Conservation (phyloP, 2,888 invertebrate genomes). For the Adelphocoris suturalis region DNA sequence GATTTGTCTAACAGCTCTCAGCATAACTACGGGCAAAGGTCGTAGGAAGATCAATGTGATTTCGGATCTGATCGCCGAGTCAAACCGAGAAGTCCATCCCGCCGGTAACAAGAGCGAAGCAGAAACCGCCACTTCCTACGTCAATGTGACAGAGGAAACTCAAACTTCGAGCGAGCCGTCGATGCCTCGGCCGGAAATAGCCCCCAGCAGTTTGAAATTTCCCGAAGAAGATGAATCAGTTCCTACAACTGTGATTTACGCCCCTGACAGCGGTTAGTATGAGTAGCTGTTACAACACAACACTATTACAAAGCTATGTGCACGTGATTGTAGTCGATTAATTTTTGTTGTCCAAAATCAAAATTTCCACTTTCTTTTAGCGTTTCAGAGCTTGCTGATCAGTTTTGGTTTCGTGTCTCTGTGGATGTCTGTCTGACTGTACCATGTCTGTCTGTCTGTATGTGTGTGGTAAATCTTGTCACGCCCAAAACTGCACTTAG, state of each 20-base stretch:
- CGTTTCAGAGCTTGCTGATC: too few relatives aligned
- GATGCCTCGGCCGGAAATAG: slow-evolving; percentile 45
- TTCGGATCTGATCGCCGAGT: neutral
- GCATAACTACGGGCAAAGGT: slow-evolving; percentile 62
- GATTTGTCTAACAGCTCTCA: slow-evolving; percentile 49
- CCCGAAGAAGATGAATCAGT: slow-evolving; percentile 10
- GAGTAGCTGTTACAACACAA: too few relatives aligned
- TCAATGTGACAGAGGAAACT: slow-evolving; percentile 44
- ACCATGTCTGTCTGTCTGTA: too few relatives aligned
- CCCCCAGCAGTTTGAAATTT: slow-evolving; percentile 13
- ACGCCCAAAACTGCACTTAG: too few relatives aligned
- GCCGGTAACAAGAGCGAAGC: neutral
- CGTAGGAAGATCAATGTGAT: slow-evolving; percentile 4
- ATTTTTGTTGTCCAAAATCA: too few relatives aligned
- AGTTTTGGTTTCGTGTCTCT: too few relatives aligned
- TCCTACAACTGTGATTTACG: slow-evolving; percentile 22
- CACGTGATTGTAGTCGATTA: too few relatives aligned
- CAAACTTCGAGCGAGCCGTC: slow-evolving; percentile 21
- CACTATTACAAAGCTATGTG: too few relatives aligned
- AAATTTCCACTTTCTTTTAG: too few relatives aligned
- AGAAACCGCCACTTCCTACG: neutral
- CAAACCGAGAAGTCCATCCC: neutral
- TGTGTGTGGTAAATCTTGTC: too few relatives aligned
- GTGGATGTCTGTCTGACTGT: too few relatives aligned
- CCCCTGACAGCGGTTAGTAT: too few relatives aligned